These are phyloP conservation scores for Tapirus terrestris DNA, from an alignment of 2,113 vertebrate species.

Conservation along the genomic window DNA sequence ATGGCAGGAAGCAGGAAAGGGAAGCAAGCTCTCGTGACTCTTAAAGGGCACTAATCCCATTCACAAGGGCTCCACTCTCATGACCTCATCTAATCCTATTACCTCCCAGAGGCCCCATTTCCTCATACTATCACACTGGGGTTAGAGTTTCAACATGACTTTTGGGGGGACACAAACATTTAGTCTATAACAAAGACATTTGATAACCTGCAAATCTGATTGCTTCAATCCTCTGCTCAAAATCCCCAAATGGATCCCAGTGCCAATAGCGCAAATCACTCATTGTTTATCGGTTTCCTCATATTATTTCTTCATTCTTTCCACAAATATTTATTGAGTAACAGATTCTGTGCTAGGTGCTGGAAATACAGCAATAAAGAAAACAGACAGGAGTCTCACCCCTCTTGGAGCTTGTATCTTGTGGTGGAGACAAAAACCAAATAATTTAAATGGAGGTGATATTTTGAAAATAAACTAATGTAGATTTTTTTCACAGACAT, in stretches of 20 bases:
- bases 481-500: neutral
- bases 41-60: neutral
- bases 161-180: neutral
- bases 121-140: neutral
- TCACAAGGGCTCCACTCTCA: neutral
- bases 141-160: neutral
- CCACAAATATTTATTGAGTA: neutral
- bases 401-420: neutral
- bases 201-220: neutral
- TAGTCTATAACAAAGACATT: neutral
- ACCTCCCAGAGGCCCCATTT: neutral
- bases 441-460: neutral
- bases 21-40: neutral
- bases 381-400: neutral
- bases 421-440: neutral
- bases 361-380: neutral
- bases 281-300: neutral
- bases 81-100: neutral
- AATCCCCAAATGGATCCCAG: neutral
- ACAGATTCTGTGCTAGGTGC: neutral
- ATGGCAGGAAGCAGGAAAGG: neutral
- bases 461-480: neutral
- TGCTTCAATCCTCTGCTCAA: neutral
- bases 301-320: slow-evolving; percentile 39
- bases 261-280: neutral